phyloP scores from a whole-genome alignment of 2,888 invertebrate species.

The Hetaerina titia region DNA sequence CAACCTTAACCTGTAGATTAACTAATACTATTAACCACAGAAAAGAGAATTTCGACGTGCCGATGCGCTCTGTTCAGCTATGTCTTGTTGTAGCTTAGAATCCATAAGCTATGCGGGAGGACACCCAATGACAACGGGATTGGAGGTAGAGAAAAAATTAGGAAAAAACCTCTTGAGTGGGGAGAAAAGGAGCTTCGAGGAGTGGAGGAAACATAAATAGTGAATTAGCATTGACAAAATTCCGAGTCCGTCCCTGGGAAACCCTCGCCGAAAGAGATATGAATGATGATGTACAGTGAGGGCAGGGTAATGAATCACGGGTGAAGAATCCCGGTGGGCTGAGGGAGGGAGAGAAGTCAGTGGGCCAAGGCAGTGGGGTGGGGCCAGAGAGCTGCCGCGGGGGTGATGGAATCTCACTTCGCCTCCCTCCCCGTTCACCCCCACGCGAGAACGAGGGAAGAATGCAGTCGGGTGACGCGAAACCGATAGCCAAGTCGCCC shows the following conservation, averaged over 20 bases:
- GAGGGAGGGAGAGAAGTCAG: background rate
- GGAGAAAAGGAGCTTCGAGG: background rate
- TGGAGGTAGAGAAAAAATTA: background rate
- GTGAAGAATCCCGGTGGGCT: background rate
- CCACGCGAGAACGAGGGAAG: background rate
- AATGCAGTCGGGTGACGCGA: background rate
- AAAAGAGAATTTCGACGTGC: too few relatives aligned
- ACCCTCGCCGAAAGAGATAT: background rate
- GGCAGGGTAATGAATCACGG: background rate
- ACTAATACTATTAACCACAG: too few relatives aligned
- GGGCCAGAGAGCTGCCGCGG: background rate
- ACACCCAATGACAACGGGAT: background rate
- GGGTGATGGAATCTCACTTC: too few relatives aligned
- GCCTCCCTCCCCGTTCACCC: background rate
- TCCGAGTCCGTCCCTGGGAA: background rate
- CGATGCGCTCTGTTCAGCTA: too few relatives aligned
- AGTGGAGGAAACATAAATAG: background rate
- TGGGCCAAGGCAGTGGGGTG: background rate
- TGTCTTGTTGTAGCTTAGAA: background rate
- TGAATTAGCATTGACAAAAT: background rate
- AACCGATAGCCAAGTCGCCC: background rate
- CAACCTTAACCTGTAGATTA: too few relatives aligned
- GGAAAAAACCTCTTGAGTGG: background rate
- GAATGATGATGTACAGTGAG: background rate
- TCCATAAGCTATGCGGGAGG: too few relatives aligned